Evolutionary conservation across 2,113 vertebrate species (phyloP).

Genomic region (Phyllostomus discolor): DNA sequence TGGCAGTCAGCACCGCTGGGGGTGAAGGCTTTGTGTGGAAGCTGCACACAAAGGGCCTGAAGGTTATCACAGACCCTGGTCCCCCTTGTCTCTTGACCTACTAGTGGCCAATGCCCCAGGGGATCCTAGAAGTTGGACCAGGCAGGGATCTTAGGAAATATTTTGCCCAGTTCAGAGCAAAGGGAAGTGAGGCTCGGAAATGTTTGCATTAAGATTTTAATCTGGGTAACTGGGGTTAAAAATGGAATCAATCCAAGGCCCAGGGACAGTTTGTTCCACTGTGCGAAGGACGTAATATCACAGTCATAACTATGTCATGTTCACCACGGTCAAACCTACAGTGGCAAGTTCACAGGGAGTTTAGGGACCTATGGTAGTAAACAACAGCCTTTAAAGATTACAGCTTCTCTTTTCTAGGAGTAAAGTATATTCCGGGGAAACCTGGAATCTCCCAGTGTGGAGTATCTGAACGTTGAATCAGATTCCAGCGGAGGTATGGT

Average conservation of each 20-base stretch:
- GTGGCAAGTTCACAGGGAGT: neutral
- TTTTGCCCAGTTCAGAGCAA: neutral
- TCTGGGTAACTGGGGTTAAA: neutral
- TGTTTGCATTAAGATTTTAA: neutral
- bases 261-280: neutral
- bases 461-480: neutral
- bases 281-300: neutral
- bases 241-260: neutral
- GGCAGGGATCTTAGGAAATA: neutral
- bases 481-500: neutral
- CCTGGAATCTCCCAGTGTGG: neutral
- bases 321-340: neutral
- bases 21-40: neutral
- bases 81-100: neutral
- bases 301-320: neutral
- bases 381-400: neutral
- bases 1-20: fast-evolving
- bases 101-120: neutral
- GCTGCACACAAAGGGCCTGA: neutral
- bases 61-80: fast-evolving
- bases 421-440: neutral
- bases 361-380: neutral
- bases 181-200: neutral
- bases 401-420: neutral
- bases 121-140: neutral